Evolutionary conservation across 2,888 invertebrate genomes (phyloP), one percentile per base, ranked within the genome.

Genomic region (Lithosia quadra): DNA sequence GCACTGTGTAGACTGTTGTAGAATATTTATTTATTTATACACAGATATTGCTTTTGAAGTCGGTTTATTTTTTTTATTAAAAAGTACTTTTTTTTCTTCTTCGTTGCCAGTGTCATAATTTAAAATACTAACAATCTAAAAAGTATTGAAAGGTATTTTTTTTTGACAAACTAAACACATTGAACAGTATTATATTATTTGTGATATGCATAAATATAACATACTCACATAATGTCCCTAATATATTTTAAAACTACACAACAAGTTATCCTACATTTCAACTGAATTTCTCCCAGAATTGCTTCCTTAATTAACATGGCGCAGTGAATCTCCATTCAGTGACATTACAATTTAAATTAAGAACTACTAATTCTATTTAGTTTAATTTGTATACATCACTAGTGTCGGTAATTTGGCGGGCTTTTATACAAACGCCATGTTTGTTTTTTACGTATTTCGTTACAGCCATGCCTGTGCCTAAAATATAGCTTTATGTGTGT

Each of bases 261-360:
- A 43, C 43, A 55, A 21, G 22, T 56, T 56, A 24, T 56, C 55
- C 13, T 22, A 56, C 55, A 56, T 24, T 24, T 24, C 55, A 56
- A 22, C 55, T 13, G 21, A 24, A 56, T 1, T 22, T 22, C 24
- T 21, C 22, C 7, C 24, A n/a, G 13, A 56, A 24, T 13, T 22
- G 55, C 55, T 21, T 15, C 2, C 22, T 22, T 56, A 56, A 56
- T 56, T 22, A 56, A 39, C 39, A 33, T 5, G 18, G 18, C 22
- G 39, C 39, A 10, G 60, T 13, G 24, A 39, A 61, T 61, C 39
- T 60, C 7, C 36, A 53, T 24, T 43, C 21, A 61, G 18, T 21
- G 18, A 3, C 21, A 8, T 55, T 39, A 65, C 60, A 60, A 55
- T 61, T 60, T 28, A 55, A 34, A 61, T 60, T 55, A 55, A n/a